phyloP scores from a whole-genome alignment of 2,888 invertebrate genomes.

The Altica lythri region DNA sequence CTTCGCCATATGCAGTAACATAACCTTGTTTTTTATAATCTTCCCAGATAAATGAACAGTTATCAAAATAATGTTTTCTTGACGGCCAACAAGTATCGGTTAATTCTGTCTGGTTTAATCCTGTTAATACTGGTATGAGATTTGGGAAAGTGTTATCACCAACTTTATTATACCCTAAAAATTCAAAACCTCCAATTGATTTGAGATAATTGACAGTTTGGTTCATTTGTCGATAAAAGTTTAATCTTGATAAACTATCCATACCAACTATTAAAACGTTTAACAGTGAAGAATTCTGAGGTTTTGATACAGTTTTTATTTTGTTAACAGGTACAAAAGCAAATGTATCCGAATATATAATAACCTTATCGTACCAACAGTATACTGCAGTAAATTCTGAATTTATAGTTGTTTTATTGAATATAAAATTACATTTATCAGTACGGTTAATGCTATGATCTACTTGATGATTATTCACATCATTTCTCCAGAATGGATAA shows the following conservation, averaged over 20 bases:
- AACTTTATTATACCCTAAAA: conserved; percentile 90
- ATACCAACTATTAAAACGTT: conserved; percentile 82
- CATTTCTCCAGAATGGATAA: conserved; percentile 62
- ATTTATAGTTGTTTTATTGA: conserved; percentile 56
- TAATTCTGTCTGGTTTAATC: conserved; percentile 69
- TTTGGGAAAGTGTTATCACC: conserved; percentile 95
- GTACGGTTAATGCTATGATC: conserved; percentile 61
- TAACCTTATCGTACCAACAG: conserved; percentile 60
- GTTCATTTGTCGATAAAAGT: conserved; percentile 83
- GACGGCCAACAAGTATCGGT: conserved; percentile 64
- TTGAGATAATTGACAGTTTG: conserved; percentile 67
- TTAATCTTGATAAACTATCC: conserved; percentile 83
- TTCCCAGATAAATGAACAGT: conserved; percentile 79
- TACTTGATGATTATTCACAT: conserved; percentile 57
- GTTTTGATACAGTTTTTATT: not conserved
- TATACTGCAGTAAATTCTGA: conserved; percentile 72
- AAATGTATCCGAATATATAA: conserved; percentile 71
- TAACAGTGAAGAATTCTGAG: conserved; percentile 40
- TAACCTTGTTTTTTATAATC: conserved; percentile 72
- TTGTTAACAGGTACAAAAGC: conserved; percentile 65
- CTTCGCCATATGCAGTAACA: conserved; percentile 80
- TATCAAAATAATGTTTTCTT: conserved; percentile 64
- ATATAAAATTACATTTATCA: conserved; percentile 60
- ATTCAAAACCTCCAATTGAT: conserved; percentile 69
- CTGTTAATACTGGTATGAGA: conserved; percentile 78